These are phyloP conservation scores for Gymnothorax javanicus DNA, from an alignment of 2,797 vertebrate species.

Conservation along the genomic window DNA sequence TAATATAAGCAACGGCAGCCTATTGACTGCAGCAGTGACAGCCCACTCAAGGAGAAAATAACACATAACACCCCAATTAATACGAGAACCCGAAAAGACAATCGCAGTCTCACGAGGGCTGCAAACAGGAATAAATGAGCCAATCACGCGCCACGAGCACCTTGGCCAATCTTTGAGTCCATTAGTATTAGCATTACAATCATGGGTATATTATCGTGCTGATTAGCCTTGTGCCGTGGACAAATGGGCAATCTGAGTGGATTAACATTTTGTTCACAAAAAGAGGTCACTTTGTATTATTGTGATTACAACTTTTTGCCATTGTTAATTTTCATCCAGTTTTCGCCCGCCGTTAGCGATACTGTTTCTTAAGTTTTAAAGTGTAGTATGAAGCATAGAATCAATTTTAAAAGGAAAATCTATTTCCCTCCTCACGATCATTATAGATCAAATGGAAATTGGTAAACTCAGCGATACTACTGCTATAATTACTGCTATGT, in stretches of 20 bases:
- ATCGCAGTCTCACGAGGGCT: constrained; percentile 68
- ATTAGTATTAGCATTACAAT: constrained; percentile 83
- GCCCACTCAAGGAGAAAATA: constrained; percentile 82
- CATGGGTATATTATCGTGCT: constrained; percentile 59
- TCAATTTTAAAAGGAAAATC: not conserved
- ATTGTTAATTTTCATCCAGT: not conserved
- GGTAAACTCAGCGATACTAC: not conserved
- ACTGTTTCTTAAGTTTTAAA: not conserved
- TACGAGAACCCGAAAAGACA: constrained; percentile 72
- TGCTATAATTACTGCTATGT: too few relatives aligned
- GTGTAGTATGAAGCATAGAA: not conserved
- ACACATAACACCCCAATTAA: constrained; percentile 81
- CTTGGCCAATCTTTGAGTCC: constrained; percentile 60
- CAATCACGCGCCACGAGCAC: constrained; percentile 43
- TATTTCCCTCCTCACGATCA: not conserved
- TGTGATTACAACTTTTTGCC: not conserved
- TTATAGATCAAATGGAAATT: not conserved
- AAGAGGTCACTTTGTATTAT: not conserved
- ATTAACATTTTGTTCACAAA: constrained; percentile 11
- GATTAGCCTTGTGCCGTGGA: constrained; percentile 43
- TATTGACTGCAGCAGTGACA: constrained; percentile 69
- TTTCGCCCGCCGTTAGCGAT: not conserved
- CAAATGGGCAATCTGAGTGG: constrained; percentile 29
- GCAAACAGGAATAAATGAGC: constrained; percentile 61
- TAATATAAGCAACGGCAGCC: constrained; percentile 68